These are phyloP conservation scores for Microctonus hyperodae DNA, from an alignment of 2,888 invertebrate species.

Conservation along the genomic window DNA sequence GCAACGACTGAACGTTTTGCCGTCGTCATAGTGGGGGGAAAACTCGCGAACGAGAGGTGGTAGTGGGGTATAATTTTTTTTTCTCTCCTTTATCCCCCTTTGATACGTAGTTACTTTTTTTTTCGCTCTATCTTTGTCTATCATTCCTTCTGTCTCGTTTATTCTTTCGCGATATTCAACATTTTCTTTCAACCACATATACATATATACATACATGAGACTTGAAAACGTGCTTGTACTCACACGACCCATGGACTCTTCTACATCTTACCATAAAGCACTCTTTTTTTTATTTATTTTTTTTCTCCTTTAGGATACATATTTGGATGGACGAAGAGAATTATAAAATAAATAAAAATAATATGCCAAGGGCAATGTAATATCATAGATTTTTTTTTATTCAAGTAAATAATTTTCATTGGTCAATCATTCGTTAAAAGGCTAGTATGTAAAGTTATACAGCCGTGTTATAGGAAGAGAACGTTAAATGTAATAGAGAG, in stretches of 20 bases:
- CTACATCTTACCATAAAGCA: not conserved
- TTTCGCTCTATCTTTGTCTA: slow-evolving; percentile 3
- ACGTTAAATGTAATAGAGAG: too few relatives aligned
- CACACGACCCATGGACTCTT: slow-evolving; percentile 7
- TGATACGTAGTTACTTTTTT: slow-evolving; percentile 1
- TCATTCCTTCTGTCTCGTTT: slow-evolving; percentile 9
- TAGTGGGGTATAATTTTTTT: slow-evolving; percentile 35
- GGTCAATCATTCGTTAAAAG: too few relatives aligned
- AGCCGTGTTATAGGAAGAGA: not conserved
- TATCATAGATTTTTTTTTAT: not conserved
- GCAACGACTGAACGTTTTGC: slow-evolving; percentile 2
- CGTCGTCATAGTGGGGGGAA: slow-evolving; percentile 15
- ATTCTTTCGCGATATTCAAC: slow-evolving; percentile 6
- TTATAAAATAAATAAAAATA: not conserved
- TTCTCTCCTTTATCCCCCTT: slow-evolving; percentile 22
- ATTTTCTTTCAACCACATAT: not conserved
- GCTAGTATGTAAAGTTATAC: too few relatives aligned
- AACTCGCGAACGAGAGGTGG: slow-evolving; percentile 29
- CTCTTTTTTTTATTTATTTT: slow-evolving; percentile 7
- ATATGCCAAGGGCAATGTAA: slow-evolving; percentile 11
- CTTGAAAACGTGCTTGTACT: slow-evolving; percentile 23
- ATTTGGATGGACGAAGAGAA: not conserved
- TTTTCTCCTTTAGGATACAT: too few relatives aligned
- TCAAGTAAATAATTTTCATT: not conserved
- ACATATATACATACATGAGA: not conserved